These are phyloP conservation scores for Anthophora plumipes DNA, from an alignment of 2,888 invertebrate species.

Conservation along the genomic window DNA sequence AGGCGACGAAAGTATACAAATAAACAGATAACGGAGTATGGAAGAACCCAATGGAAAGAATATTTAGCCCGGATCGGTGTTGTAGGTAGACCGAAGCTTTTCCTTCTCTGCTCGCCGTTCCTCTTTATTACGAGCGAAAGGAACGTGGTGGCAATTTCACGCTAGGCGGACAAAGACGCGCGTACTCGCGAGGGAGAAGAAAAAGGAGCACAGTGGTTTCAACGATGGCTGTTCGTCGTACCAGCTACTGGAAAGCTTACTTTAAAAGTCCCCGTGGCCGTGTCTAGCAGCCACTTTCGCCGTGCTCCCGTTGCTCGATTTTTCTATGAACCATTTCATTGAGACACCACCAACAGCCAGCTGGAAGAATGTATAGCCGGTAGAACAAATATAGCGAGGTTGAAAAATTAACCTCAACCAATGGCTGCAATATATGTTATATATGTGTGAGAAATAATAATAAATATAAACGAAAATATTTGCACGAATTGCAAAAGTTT, in stretches of 20 bases:
- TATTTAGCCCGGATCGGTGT: constrained; percentile 11
- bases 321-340: constrained; percentile 28
- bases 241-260: constrained; percentile 31
- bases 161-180: constrained; percentile 14
- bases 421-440: no score
- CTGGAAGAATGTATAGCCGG: background rate
- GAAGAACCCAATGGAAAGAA: constrained; percentile 1
- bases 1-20: background rate
- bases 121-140: constrained; percentile 27
- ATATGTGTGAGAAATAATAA: no score
- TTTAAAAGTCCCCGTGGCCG: constrained; percentile 37
- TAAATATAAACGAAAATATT: no score
- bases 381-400: no score
- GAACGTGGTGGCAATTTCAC: constrained; percentile 35
- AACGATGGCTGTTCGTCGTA: constrained; percentile 18
- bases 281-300: constrained; percentile 27
- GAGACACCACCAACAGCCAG: background rate
- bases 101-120: background rate
- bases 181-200: background rate
- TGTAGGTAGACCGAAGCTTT: background rate
- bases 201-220: constrained; percentile 8
- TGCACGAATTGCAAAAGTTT: no score
- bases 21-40: background rate
- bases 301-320: constrained; percentile 17
- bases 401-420: no score